Evolutionary conservation across 2,888 invertebrate genomes (phyloP).

Genomic region (Drosophila picticornis): DNA sequence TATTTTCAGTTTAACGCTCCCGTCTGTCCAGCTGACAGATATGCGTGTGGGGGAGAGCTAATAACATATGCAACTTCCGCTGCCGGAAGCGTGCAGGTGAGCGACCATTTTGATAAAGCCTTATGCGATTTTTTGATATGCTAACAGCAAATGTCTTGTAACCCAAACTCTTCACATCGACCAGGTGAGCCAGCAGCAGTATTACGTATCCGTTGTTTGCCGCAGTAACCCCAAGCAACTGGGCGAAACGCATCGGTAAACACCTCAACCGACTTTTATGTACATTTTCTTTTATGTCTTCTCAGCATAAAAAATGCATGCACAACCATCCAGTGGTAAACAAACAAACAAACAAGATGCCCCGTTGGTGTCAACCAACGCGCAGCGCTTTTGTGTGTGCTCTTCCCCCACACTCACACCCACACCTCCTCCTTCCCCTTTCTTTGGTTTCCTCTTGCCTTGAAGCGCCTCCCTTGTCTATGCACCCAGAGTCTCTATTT

Average conservation of each 20-base stretch:
- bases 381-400: conserved; percentile 32
- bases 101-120: conserved; percentile 59
- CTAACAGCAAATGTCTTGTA: conserved; percentile 56
- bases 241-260: conserved; percentile 73
- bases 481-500: conserved; percentile 4
- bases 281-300: conserved; percentile 74
- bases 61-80: conserved; percentile 75
- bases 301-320: conserved; percentile 76
- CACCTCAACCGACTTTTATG: conserved; percentile 75
- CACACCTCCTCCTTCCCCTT: background rate
- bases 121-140: conserved; percentile 59
- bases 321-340: conserved; percentile 64
- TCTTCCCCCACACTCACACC: background rate
- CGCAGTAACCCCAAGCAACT: conserved; percentile 47
- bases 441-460: background rate
- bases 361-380: conserved; percentile 58
- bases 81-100: conserved; percentile 72
- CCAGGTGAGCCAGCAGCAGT: conserved; percentile 35
- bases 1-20: conserved; percentile 70
- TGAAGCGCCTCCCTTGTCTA: background rate
- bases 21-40: conserved; percentile 62
- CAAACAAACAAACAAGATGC: conserved; percentile 71
- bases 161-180: conserved; percentile 24
- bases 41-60: conserved; percentile 47
- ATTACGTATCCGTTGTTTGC: conserved; percentile 1